A percentile compares a stretch with the other conserved stretches of the same genome.
phyloP scores from a whole-genome alignment of 2,888 invertebrate genomes.

The Netelia fuscicornis region DNA sequence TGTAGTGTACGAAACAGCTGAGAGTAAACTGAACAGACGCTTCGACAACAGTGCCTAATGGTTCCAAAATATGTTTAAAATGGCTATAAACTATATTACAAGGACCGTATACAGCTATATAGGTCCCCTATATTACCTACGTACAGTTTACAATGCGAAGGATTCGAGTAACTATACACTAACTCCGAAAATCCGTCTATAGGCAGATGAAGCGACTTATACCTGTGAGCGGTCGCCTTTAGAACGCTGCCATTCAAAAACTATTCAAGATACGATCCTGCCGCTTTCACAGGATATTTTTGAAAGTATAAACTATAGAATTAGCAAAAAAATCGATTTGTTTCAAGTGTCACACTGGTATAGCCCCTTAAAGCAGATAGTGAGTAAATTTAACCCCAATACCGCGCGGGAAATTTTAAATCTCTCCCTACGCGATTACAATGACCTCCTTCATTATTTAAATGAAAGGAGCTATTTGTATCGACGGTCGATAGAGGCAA shows the following conservation, averaged over 20 bases:
- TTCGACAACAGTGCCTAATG: too few relatives aligned
- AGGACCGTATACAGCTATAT: too few relatives aligned
- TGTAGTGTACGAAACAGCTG: too few relatives aligned
- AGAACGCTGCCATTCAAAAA: slow-evolving; percentile 5
- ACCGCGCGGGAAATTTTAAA: slow-evolving; percentile 27
- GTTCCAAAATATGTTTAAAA: too few relatives aligned
- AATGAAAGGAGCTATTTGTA: slow-evolving; percentile 38
- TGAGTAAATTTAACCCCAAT: slow-evolving; percentile 10
- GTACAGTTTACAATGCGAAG: too few relatives aligned
- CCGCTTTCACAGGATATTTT: slow-evolving; percentile 8
- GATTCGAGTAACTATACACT: too few relatives aligned
- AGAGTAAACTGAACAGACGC: too few relatives aligned
- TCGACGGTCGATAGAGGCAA: background rate
- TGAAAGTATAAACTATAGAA: slow-evolving; percentile 26
- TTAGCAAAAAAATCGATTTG: slow-evolving; percentile 35
- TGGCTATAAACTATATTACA: too few relatives aligned
- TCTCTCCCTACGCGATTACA: slow-evolving; percentile 6
- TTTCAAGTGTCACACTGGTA: slow-evolving; percentile 18
- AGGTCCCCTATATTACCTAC: too few relatives aligned
- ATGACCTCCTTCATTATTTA: slow-evolving; percentile 24
- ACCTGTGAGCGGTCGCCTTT: slow-evolving; percentile 4
- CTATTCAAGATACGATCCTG: slow-evolving; percentile 1
- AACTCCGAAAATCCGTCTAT: too few relatives aligned
- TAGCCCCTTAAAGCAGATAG: slow-evolving; percentile 28
- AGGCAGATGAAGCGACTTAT: background rate